Evolutionary conservation across 1,140 invertebrate species (phyloP).

Genomic region (Phymorhynchus buccinoides): DNA sequence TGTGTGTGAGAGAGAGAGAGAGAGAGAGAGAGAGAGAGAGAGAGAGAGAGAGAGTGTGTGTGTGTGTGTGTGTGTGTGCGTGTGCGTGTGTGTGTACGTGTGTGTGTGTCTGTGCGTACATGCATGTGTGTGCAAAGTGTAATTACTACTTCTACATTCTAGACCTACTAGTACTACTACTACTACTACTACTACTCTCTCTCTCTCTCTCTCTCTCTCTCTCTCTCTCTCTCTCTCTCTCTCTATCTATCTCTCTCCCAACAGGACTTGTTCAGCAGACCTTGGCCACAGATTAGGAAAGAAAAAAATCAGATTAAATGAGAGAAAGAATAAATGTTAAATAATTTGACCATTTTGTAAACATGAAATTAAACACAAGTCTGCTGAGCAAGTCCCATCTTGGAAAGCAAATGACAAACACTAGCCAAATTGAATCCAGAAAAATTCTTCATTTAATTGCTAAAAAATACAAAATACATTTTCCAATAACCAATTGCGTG

Average conservation of each 20-base stretch:
- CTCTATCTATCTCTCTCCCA: slow-evolving; percentile 5
- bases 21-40: too few species aligned
- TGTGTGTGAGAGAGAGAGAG: too few species aligned
- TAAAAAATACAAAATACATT: background rate
- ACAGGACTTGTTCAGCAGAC: slow-evolving; percentile 24
- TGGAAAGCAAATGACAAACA: slow-evolving; percentile 19
- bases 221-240: background rate
- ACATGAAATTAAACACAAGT: slow-evolving; percentile 1
- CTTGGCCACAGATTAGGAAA: background rate
- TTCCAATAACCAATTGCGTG: background rate
- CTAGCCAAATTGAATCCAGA: background rate
- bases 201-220: slow-evolving; percentile 12
- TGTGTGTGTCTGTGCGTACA: slow-evolving; percentile 17
- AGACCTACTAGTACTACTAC: background rate
- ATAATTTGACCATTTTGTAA: too few species aligned
- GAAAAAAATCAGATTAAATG: background rate
- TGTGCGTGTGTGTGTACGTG: background rate
- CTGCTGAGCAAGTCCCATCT: slow-evolving; percentile 27
- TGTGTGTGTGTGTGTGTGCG: background rate
- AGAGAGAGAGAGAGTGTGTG: background rate
- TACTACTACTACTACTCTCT: background rate
- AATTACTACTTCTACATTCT: background rate
- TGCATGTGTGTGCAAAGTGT: background rate
- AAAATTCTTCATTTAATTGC: background rate
- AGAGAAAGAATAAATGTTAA: background rate